These are phyloP conservation scores for Pseudobourletiella spinata DNA, from an alignment of 1,140 invertebrate genomes.

Conservation along the genomic window DNA sequence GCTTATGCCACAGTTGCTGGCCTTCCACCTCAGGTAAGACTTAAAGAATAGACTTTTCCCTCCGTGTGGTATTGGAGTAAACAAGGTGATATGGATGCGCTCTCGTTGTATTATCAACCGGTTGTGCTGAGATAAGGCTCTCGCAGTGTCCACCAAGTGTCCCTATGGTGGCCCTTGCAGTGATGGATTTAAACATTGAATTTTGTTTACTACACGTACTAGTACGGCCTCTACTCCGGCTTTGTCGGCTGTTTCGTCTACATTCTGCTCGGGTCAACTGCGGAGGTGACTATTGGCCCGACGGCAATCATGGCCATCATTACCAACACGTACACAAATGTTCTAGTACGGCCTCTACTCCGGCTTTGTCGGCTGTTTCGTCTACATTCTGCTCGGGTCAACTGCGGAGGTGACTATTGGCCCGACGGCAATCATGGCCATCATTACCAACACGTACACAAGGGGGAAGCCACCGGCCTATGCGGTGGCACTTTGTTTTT, in stretches of 20 bases:
- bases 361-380: constrained; percentile 79
- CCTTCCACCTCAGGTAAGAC: constrained; percentile 55
- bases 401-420: constrained; percentile 83
- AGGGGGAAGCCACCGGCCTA: constrained; percentile 57
- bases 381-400: constrained; percentile 83
- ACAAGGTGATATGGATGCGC: too few relatives aligned
- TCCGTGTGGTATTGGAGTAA: too few relatives aligned
- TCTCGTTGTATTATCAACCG: too few relatives aligned
- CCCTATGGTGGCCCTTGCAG: too few relatives aligned
- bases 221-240: too few relatives aligned
- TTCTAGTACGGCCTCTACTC: constrained; percentile 83
- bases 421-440: constrained; percentile 71
- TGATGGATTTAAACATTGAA: too few relatives aligned
- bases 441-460: constrained; percentile 67
- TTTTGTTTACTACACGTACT: constrained; percentile 32
- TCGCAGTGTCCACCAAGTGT: too few relatives aligned
- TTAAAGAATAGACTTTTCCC: too few relatives aligned
- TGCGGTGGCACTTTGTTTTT: constrained; percentile 68
- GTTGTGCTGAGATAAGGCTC: too few relatives aligned
- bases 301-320: constrained; percentile 74
- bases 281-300: constrained; percentile 81
- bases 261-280: constrained; percentile 79
- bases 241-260: too few relatives aligned
- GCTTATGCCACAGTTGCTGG: constrained; percentile 78
- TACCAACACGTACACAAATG: constrained; percentile 63